phyloP scores from a whole-genome alignment of 2,113 vertebrate genomes.

The Sapajus apella region DNA sequence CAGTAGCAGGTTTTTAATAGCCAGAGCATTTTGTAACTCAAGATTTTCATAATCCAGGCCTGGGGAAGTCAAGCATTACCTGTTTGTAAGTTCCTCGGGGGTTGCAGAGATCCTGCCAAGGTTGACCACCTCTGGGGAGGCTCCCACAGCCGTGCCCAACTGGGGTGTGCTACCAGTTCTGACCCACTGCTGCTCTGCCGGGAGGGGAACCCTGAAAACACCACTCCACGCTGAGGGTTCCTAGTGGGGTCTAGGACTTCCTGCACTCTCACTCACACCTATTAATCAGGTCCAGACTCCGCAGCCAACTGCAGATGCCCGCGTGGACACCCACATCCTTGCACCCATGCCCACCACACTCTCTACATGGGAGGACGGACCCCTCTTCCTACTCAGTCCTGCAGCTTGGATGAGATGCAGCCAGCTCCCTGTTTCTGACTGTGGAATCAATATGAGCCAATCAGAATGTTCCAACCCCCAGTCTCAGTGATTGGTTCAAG shows the following conservation, averaged over 20 bases:
- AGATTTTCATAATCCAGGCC: constrained; percentile 13
- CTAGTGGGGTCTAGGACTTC: too few relatives aligned
- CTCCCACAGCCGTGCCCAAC: neutral
- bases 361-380: neutral
- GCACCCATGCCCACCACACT: fast-evolving
- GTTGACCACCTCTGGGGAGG: neutral
- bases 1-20: constrained; percentile 68
- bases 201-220: neutral
- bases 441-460: neutral
- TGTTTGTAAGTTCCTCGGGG: constrained; percentile 9
- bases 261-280: fast-evolving
- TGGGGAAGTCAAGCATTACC: constrained; percentile 12
- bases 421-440: neutral
- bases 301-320: neutral
- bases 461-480: neutral
- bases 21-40: constrained; percentile 47
- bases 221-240: neutral
- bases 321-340: too few relatives aligned
- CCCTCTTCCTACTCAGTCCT: neutral
- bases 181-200: neutral
- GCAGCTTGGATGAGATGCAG: neutral
- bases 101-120: neutral
- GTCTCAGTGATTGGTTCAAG: neutral
- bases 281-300: neutral
- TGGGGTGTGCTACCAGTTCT: fast-evolving